Conservation (phyloP, 92 coral and sea anemone genomes). For the Epizoanthus fatuus region DNA sequence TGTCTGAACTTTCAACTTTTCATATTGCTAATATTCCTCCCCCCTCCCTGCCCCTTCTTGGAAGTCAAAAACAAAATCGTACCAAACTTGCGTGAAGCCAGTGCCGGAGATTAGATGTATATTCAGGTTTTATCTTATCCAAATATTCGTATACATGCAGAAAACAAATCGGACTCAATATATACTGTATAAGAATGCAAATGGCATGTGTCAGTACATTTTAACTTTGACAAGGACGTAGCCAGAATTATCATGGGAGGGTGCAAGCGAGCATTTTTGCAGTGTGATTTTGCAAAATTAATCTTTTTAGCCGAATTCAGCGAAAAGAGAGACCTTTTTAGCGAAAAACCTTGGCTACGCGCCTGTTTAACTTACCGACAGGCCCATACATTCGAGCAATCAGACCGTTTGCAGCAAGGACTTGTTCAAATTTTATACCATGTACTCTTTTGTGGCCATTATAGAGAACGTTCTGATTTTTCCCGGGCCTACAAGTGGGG, state of each 20-base stretch:
- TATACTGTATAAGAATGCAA: background rate
- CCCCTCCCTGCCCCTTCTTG: background rate
- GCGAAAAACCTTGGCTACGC: no score
- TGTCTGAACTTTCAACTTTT: constrained; percentile 14
- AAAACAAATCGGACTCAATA: background rate
- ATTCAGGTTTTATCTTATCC: constrained; percentile 13
- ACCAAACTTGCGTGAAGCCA: background rate
- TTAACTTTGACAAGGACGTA: background rate
- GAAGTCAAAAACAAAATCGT: background rate
- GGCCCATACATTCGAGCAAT: constrained; percentile 25
- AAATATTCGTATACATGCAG: background rate
- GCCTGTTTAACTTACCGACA: constrained; percentile 9
- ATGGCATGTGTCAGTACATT: background rate
- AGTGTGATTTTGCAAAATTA: no score
- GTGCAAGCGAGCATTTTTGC: no score
- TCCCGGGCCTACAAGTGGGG: background rate
- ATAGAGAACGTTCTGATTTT: constrained; percentile 1
- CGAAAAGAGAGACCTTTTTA: no score
- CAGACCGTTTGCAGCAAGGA: constrained; percentile 16
- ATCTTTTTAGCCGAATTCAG: no score
- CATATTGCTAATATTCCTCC: background rate
- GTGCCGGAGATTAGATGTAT: background rate
- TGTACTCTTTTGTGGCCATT: no score
- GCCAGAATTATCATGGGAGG: no score
- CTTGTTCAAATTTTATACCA: constrained; percentile 16